A percentile compares a stretch with the other conserved stretches of the same genome.
Conservation (phyloP, 2,888 invertebrate genomes). For the Drosophila ustulata region DNA sequence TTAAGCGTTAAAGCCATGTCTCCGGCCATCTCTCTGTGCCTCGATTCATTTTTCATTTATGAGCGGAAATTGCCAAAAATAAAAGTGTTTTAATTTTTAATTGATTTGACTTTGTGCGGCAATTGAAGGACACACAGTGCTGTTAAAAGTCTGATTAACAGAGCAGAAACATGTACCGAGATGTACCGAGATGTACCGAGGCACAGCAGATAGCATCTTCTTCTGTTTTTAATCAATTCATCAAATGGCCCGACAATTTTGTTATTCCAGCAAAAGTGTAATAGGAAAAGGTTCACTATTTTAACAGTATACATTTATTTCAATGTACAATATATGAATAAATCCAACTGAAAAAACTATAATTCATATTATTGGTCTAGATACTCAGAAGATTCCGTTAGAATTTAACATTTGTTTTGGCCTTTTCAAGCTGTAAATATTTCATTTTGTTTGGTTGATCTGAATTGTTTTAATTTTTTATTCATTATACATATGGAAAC, state of each 20-base stretch:
- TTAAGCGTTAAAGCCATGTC: background rate
- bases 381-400: too few species aligned
- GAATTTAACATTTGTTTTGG: too few species aligned
- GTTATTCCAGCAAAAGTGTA: background rate
- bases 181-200: background rate
- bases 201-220: background rate
- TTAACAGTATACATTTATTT: too few species aligned
- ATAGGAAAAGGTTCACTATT: too few species aligned
- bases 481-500: too few species aligned
- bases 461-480: background rate
- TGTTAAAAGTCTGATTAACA: background rate
- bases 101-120: constrained; percentile 43
- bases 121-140: constrained; percentile 24
- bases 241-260: background rate
- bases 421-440: too few species aligned
- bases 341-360: too few species aligned
- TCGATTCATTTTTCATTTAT: constrained; percentile 39
- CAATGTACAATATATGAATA: too few species aligned
- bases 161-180: background rate
- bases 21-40: constrained; percentile 11
- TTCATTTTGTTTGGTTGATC: too few species aligned
- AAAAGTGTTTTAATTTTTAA: constrained; percentile 43
- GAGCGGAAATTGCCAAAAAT: constrained; percentile 59
- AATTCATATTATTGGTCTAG: too few species aligned
- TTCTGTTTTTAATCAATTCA: background rate